Conservation (phyloP, 2,888 invertebrate genomes). For the Catocala sponsa region DNA sequence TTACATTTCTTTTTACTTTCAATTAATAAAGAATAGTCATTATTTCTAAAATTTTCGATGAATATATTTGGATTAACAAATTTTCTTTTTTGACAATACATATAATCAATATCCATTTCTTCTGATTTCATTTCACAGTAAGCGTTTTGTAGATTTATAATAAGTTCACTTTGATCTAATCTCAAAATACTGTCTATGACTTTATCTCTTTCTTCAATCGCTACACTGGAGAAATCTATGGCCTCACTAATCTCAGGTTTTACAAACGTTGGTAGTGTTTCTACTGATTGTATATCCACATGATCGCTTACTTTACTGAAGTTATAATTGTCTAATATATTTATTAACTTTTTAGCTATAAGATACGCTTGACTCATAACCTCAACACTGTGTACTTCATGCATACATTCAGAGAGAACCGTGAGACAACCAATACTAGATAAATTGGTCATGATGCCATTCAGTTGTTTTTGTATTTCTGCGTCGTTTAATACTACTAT, state of each 20-base stretch:
- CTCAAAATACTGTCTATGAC: slow-evolving; percentile 88
- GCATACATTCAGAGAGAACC: slow-evolving; percentile 89
- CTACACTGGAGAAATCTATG: slow-evolving; percentile 23
- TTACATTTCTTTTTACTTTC: slow-evolving; percentile 88
- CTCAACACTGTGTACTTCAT: slow-evolving; percentile 89
- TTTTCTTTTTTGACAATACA: slow-evolving; percentile 15
- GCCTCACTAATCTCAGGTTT: slow-evolving; percentile 8
- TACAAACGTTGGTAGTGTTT: slow-evolving; percentile 4
- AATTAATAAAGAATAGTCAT: slow-evolving; percentile 86
- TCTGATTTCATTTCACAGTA: slow-evolving; percentile 17
- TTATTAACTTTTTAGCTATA: slow-evolving; percentile 79
- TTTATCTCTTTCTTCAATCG: slow-evolving; percentile 25
- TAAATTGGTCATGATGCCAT: slow-evolving; percentile 88
- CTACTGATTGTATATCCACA: slow-evolving; percentile 17
- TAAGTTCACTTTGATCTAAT: slow-evolving; percentile 84
- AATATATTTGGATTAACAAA: slow-evolving; percentile 49
- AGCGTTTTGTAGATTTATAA: slow-evolving; percentile 84
- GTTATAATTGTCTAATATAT: slow-evolving; percentile 83
- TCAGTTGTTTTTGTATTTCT: slow-evolving; percentile 88
- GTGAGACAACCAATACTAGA: slow-evolving; percentile 90
- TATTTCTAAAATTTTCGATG: slow-evolving; percentile 58
- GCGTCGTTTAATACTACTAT: slow-evolving; percentile 90
- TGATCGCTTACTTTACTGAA: slow-evolving; percentile 51
- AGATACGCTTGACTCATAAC: slow-evolving; percentile 88
- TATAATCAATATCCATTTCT: slow-evolving; percentile 16